These are phyloP conservation scores for Erethizon dorsatum DNA, from an alignment of 2,797 vertebrate species.

Conservation along the genomic window DNA sequence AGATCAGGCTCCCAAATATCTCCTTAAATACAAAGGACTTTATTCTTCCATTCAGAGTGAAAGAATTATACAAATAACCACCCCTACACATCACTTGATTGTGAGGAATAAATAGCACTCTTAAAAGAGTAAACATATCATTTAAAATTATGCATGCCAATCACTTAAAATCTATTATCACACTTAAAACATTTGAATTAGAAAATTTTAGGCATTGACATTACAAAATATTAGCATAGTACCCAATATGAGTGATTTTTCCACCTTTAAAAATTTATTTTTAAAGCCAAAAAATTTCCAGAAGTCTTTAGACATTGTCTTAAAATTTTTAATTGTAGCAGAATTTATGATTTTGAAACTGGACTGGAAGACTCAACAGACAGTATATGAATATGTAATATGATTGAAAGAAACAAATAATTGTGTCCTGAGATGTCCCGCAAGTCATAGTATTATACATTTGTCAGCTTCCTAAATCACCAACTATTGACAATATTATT, in stretches of 20 bases:
- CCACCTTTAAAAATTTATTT: conserved; percentile 43
- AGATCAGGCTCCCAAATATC: conserved; percentile 67
- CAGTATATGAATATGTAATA: background rate
- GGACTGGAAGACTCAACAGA: background rate
- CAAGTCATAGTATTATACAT: background rate
- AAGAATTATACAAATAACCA: conserved; percentile 75
- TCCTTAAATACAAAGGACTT: conserved; percentile 80
- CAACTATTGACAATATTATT: background rate
- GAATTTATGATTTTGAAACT: conserved; percentile 37
- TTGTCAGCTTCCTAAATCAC: background rate
- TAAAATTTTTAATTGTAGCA: conserved; percentile 1
- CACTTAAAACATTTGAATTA: conserved; percentile 70
- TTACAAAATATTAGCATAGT: conserved; percentile 65
- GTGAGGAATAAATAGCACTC: conserved; percentile 72
- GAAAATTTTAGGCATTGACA: conserved; percentile 64
- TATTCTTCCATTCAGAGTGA: conserved; percentile 50
- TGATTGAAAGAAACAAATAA: background rate
- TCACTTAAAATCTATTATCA: conserved; percentile 74
- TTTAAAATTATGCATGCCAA: conserved; percentile 74
- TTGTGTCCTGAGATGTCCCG: background rate
- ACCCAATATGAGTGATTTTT: conserved; percentile 14
- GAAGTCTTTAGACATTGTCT: conserved; percentile 36
- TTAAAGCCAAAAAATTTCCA: conserved; percentile 32
- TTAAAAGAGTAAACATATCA: conserved; percentile 77
- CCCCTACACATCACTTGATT: conserved; percentile 55